Evolutionary conservation across 2,797 vertebrate species (phyloP).

Genomic region (Enteromius trimaculatus): DNA sequence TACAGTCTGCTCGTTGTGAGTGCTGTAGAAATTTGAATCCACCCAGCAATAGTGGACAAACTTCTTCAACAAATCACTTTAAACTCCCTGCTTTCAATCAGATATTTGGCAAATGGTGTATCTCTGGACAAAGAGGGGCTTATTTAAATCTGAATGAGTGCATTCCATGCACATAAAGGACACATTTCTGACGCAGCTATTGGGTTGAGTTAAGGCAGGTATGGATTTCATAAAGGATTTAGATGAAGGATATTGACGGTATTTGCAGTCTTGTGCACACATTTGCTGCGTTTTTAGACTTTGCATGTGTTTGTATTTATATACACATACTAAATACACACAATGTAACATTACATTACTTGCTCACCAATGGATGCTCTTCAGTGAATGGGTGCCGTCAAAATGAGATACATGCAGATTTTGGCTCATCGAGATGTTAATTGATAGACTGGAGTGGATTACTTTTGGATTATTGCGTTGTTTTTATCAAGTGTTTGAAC

Average conservation of each 20-base stretch:
- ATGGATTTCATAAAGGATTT: constrained; percentile 38
- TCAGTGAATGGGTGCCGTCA: not conserved
- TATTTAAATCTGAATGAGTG: constrained; percentile 12
- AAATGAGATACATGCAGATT: not conserved
- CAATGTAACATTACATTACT: not conserved
- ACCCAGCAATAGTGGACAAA: not conserved
- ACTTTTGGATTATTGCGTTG: not conserved
- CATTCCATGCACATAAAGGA: constrained; percentile 14
- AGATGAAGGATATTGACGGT: not conserved
- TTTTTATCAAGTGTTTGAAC: not conserved
- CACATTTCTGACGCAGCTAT: constrained; percentile 5
- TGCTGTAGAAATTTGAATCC: not conserved
- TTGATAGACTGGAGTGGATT: not conserved
- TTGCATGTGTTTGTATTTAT: not conserved
- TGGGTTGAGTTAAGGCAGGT: constrained; percentile 8
- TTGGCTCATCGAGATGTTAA: not conserved
- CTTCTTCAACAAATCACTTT: not conserved
- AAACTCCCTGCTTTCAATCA: not conserved
- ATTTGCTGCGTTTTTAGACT: not conserved
- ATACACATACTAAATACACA: too few species aligned
- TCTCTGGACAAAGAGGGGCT: constrained; percentile 19
- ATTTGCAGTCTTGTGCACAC: not conserved
- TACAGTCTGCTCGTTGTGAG: not conserved
- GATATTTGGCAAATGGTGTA: not conserved
- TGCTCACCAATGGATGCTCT: not conserved